Evolutionary conservation across 2,797 vertebrate species (phyloP), one percentile per base, ranked within the genome.

Genomic region (Mionectes olivaceus): DNA sequence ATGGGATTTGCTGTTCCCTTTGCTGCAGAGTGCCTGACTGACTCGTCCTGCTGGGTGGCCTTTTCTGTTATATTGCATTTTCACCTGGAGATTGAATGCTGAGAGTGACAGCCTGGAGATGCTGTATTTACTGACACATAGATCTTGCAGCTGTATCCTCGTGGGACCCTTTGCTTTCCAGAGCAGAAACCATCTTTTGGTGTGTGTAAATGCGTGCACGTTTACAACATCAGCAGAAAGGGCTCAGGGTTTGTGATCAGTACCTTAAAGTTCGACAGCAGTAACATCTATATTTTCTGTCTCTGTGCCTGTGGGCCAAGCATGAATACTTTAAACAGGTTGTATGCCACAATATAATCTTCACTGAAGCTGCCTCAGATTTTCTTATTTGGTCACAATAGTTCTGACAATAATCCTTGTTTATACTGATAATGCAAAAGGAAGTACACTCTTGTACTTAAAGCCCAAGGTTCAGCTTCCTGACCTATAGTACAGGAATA

Each of bases 381-480:
- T 86, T 94, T 91, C 57, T 86, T 85, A 46, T 80, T 86, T 83
- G 35, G 69, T 77, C 57, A 63, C 82, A 91, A 56, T 69, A 86
- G 65, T 65, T 24, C 73, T 65, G 65, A 73, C 76, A 81, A 88
- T 93, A 91, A 94, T 95, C 85, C 43, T 83, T 95, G 61, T 88
- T 94, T 94, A 90, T 81, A 87, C 57, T 73, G 63, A 76, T 90
- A 94, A 91, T 88, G 69, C 39, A 71, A 65, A 78, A 94, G 73
- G 37, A 52, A 75, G 53, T 77, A 68, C 76, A 83, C 16, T 56
- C 80, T 91, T 91, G 69, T 83, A 79, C 50, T 41, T 86, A 69
- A 91, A 92, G 35, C 83, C 61, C 18, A 5, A 55, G 61, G 79
- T 93, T 96, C 87, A 75, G 65, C 55, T 96, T 86, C 64, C 80